Conservation (phyloP, 2,797 vertebrate species). For the Enteromius argenteus region DNA sequence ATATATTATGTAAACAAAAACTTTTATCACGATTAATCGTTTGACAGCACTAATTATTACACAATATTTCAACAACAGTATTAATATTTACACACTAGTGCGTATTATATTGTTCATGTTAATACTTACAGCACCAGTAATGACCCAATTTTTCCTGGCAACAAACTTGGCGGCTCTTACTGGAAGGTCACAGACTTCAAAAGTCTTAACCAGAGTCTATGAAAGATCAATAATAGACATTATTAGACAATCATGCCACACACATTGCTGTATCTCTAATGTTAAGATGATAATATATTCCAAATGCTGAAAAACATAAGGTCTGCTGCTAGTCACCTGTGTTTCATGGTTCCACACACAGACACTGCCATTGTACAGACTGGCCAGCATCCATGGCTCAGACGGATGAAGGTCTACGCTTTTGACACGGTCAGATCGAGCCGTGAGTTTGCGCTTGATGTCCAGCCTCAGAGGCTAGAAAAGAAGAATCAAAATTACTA, state of each 20-base stretch:
- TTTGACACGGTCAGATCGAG: slow-evolving; percentile 96
- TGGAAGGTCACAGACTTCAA: slow-evolving; percentile 96
- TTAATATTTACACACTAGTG: not conserved
- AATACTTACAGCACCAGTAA: slow-evolving; percentile 93
- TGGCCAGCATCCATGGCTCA: slow-evolving; percentile 98
- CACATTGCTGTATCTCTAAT: not conserved
- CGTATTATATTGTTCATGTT: not conserved
- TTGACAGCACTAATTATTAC: not conserved
- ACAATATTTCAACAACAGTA: not conserved
- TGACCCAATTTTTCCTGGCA: slow-evolving; percentile 98
- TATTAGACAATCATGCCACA: not conserved
- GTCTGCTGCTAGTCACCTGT: slow-evolving; percentile 78
- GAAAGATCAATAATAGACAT: slow-evolving; percentile 26
- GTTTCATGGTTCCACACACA: slow-evolving; percentile 99
- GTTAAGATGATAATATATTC: not conserved
- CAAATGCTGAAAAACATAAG: not conserved
- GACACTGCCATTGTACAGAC: slow-evolving; percentile 97
- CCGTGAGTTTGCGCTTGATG: slow-evolving; percentile 96
- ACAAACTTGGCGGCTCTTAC: slow-evolving; percentile 98
- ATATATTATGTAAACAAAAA: too few relatives aligned
- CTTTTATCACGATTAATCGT: too few relatives aligned
- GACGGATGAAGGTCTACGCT: slow-evolving; percentile 97
- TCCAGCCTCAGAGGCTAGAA: slow-evolving; percentile 95
- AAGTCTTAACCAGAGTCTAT: slow-evolving; percentile 97
- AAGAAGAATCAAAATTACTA: slow-evolving; percentile 6